These are phyloP conservation scores for Eristalinus sepulchralis DNA, from an alignment of 2,888 invertebrate genomes.

Conservation along the genomic window DNA sequence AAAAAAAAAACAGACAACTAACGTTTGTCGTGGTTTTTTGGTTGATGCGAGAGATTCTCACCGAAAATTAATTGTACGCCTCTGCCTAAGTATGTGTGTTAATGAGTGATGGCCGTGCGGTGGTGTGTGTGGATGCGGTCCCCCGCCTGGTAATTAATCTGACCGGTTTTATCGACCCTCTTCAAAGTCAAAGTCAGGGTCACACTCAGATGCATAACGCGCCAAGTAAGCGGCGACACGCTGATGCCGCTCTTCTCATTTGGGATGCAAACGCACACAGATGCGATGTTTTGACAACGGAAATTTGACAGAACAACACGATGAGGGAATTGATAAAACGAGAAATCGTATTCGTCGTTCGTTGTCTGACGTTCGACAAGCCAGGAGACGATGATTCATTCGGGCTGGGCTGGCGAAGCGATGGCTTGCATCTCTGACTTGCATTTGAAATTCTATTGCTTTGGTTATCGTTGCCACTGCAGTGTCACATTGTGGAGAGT, in stretches of 20 bases:
- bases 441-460: neutral
- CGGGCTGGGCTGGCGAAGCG: neutral
- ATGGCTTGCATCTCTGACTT: neutral
- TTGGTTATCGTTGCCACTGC: too few relatives aligned
- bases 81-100: conserved; percentile 39
- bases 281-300: conserved; percentile 54
- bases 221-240: conserved; percentile 22
- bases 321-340: conserved; percentile 15
- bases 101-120: conserved; percentile 8
- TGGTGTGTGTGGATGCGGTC: conserved; percentile 1
- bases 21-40: neutral
- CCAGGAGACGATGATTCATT: conserved; percentile 22
- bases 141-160: conserved; percentile 61
- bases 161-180: conserved; percentile 70
- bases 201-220: conserved; percentile 55
- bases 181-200: conserved; percentile 71
- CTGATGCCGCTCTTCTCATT: neutral
- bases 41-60: conserved; percentile 26
- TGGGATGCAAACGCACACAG: conserved; percentile 32
- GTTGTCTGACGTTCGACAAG: neutral
- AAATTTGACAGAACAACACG: conserved; percentile 48
- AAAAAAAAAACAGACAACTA: neutral
- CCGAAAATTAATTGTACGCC: conserved; percentile 59
- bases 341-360: conserved; percentile 4
- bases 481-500: too few relatives aligned